Percentiles rank a stretch among this genome's conserved stretches.
Conservation (phyloP, 1,140 invertebrate species). For the Drosophila lowei region DNA sequence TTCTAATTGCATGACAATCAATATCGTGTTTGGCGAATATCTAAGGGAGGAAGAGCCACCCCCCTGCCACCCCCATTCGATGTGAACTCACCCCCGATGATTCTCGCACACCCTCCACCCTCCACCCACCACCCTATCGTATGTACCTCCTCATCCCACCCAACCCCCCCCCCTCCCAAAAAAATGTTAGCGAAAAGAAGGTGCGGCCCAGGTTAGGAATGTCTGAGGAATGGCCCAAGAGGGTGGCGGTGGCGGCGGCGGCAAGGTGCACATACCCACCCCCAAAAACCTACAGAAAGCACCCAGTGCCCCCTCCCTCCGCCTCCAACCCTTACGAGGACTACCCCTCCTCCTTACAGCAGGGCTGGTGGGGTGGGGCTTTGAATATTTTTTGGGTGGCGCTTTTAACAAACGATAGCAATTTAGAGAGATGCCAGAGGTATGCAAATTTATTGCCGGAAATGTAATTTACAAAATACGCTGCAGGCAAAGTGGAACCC, state of each 20-base stretch:
- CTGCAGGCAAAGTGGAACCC: constrained; percentile 63
- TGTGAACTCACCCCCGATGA: constrained; percentile 18
- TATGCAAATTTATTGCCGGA: constrained; percentile 83
- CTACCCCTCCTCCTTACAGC: constrained; percentile 1
- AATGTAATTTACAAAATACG: constrained; percentile 83
- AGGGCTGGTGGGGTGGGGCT: background rate
- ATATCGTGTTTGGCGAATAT: constrained; percentile 38
- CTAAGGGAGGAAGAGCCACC: constrained; percentile 3
- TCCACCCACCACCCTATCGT: no score
- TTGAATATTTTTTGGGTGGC: constrained; percentile 49
- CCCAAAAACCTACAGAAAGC: background rate
- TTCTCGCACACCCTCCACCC: no score
- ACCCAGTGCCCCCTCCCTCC: background rate
- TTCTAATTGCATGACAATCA: constrained; percentile 57
- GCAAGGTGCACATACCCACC: constrained; percentile 38
- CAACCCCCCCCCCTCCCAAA: no score
- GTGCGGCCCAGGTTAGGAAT: constrained; percentile 52
- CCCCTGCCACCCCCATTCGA: no score
- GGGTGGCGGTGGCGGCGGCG: constrained; percentile 24
- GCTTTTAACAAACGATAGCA: constrained; percentile 82
- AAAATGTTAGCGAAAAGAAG: constrained; percentile 31
- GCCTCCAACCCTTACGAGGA: background rate
- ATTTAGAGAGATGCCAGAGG: constrained; percentile 83
- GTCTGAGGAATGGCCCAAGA: constrained; percentile 34
- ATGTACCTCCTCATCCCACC: background rate